Percentiles rank a stretch among this genome's conserved stretches.
Conservation (phyloP, 2,797 vertebrate genomes). For the Sciaenops ocellatus region DNA sequence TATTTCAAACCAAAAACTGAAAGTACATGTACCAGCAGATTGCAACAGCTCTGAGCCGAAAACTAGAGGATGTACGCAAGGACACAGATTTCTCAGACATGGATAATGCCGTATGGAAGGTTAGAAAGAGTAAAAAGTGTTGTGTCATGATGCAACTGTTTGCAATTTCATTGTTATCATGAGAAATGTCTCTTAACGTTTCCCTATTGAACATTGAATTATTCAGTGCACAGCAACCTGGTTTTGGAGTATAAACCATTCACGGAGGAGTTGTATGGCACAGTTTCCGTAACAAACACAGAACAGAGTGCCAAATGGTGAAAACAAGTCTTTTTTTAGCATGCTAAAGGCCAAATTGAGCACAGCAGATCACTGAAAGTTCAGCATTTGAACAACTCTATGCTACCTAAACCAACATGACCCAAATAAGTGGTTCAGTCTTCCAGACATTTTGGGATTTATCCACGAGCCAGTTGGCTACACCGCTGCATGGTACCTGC, state of each 20-base stretch:
- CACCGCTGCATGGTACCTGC: slow-evolving; percentile 56
- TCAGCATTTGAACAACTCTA: slow-evolving; percentile 49
- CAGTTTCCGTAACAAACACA: slow-evolving; percentile 38
- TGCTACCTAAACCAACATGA: slow-evolving; percentile 53
- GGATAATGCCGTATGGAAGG: slow-evolving; percentile 36
- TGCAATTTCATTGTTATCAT: slow-evolving; percentile 69
- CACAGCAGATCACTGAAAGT: slow-evolving; percentile 36
- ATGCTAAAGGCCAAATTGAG: slow-evolving; percentile 29
- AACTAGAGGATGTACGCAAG: neutral
- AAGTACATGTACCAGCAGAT: neutral
- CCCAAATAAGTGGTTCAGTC: slow-evolving; percentile 63
- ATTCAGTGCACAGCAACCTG: slow-evolving; percentile 64
- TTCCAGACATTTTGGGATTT: slow-evolving; percentile 50
- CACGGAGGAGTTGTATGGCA: slow-evolving; percentile 33
- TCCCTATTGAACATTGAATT: slow-evolving; percentile 56
- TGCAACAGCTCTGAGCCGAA: slow-evolving; percentile 11
- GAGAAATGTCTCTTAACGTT: slow-evolving; percentile 58
- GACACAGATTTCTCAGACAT: slow-evolving; percentile 37
- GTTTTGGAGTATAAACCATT: slow-evolving; percentile 42
- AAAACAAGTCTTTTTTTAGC: slow-evolving; percentile 12
- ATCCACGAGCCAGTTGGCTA: slow-evolving; percentile 60
- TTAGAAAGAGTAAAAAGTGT: slow-evolving; percentile 46
- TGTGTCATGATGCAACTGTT: slow-evolving; percentile 73
- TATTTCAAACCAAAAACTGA: slow-evolving; percentile 1
- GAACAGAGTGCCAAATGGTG: slow-evolving; percentile 8